Base-by-base conservation (phyloP, 2,888 invertebrate genomes). In the Candidula unifasciata region DNA sequence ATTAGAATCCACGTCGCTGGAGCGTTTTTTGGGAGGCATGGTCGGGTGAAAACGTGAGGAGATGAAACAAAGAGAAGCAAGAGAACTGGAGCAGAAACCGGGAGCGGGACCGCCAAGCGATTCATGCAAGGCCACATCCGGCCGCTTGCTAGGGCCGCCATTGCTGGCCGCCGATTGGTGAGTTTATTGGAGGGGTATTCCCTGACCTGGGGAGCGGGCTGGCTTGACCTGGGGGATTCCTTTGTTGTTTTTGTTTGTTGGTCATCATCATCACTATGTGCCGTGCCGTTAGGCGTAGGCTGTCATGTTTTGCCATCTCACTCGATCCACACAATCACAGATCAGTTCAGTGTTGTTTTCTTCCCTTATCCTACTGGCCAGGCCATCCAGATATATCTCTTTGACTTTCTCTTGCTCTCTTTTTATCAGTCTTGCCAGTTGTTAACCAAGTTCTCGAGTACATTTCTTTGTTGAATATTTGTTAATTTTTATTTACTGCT, bases 1-100 rank as follows among this genome's bases (percentile, higher is more conserved):
- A 71, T 90, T 89, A 64, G 88, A 86, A 66, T 87, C 89, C 73
- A 82, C 89, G 76, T 89, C 90, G 66, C 89, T 88, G 68, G 89
- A 87, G 85, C 91, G 86, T 87, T 91, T 91, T 86, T 90, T 92
- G 54, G 91, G 91, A 82, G 91, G 91, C 82, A 85, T 87, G 82
- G 69, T 81, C 44, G 71, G 18, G 52, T 74, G 24, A 30, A 54
- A 54, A 74, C 24, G 44, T 10, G 24, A n/a, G n/a, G 0, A 27
- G 30, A 54, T 30, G 2, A 27, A 79, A 82, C 81, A 82, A 82
- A 82, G 81, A 82, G 30, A 82, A 74, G 74, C 81, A 82, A 3
- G 24, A 73, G 54, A 64, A 82, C 13, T 44, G 60, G 74, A 30
- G 24, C 74, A 37, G 60, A 54, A 3, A 37, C 30, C 37, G 66